Evolutionary conservation across 30 jellyfish, hydroid and myxozoan species (phyloP).

Genomic region (Clytia hemisphaerica): DNA sequence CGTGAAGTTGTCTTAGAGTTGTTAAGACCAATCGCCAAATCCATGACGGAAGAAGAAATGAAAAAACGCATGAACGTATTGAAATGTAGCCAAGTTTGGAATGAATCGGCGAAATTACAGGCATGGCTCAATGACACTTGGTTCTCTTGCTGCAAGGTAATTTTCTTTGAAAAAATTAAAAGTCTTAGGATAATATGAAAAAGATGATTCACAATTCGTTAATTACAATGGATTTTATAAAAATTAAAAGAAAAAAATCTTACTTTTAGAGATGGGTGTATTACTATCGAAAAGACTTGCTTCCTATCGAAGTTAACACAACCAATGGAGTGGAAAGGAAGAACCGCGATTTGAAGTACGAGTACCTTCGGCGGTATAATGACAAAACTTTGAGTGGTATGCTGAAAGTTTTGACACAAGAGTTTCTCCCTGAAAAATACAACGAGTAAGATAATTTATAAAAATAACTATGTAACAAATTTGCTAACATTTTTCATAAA

Average conservation of each 20-base stretch:
- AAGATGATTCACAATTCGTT: too few species aligned
- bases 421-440: conserved; percentile 9
- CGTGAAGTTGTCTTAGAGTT: too few species aligned
- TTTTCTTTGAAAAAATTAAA: too few species aligned
- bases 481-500: too few species aligned
- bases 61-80: background rate
- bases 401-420: background rate
- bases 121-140: conserved; percentile 14
- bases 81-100: too few species aligned
- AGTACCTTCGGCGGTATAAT: conserved; percentile 7
- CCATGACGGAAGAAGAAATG: background rate
- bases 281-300: conserved; percentile 6
- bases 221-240: too few species aligned
- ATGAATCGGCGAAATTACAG: conserved; percentile 17
- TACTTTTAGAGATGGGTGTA: conserved; percentile 4
- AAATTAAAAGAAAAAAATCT: too few species aligned
- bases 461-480: background rate
- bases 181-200: too few species aligned
- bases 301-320: conserved; percentile 14
- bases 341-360: conserved; percentile 14
- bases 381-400: conserved; percentile 13
- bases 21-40: too few species aligned
- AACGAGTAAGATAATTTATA: background rate
- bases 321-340: conserved; percentile 19
- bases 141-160: conserved; percentile 10